A percentile compares a stretch with the other conserved stretches of the same genome.
These are phyloP conservation scores for Acanthurus tractus DNA, from an alignment of 2,797 vertebrate species.

Conservation along the genomic window DNA sequence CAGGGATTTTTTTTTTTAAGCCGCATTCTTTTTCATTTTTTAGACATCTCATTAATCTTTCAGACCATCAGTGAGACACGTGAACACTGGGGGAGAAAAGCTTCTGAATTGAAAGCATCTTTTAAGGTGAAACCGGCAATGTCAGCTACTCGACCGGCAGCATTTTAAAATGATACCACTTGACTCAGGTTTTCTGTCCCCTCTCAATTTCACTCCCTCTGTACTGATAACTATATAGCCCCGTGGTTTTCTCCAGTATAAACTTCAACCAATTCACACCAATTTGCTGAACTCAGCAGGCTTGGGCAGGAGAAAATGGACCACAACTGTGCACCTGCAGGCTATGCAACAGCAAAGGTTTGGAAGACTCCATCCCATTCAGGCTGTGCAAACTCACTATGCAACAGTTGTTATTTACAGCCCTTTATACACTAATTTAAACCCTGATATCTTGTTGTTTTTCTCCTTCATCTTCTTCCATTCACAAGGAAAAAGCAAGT, in stretches of 20 bases:
- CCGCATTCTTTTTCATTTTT: not conserved
- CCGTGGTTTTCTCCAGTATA: conserved; percentile 50
- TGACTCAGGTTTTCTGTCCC: conserved; percentile 44
- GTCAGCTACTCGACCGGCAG: conserved; percentile 10
- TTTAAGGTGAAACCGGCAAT: conserved; percentile 2
- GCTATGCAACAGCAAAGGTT: conserved; percentile 52
- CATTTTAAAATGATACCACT: conserved; percentile 39
- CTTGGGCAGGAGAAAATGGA: conserved; percentile 63
- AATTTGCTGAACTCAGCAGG: conserved; percentile 74
- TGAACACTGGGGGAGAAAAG: not conserved
- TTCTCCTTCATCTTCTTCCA: not conserved
- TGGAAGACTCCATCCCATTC: conserved; percentile 49
- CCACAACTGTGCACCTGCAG: conserved; percentile 53
- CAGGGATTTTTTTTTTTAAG: conserved; percentile 3
- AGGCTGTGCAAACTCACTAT: conserved; percentile 41
- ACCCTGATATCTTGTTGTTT: conserved; percentile 11
- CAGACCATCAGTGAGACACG: not conserved
- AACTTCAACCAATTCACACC: conserved; percentile 73
- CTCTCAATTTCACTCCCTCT: conserved; percentile 40
- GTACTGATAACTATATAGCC: conserved; percentile 54
- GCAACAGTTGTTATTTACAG: conserved; percentile 29
- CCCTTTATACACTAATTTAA: conserved; percentile 32
- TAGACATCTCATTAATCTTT: conserved; percentile 14
- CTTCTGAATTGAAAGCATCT: conserved; percentile 13
- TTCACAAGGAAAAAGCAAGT: conserved; percentile 16